phyloP scores from a whole-genome alignment of 53 echinoderm and acorn worm genomes.

The Mesocentrotus franciscanus region DNA sequence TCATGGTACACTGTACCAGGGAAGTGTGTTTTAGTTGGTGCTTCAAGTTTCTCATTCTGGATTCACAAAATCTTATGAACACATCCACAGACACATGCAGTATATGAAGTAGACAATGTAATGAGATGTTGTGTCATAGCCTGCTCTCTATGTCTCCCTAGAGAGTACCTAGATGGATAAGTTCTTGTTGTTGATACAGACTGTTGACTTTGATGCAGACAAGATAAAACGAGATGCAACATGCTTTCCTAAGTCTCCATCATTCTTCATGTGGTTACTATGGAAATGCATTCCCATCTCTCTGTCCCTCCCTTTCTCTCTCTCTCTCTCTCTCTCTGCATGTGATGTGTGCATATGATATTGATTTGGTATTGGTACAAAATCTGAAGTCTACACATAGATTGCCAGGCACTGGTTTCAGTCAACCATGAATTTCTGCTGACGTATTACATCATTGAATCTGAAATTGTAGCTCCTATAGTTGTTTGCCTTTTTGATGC shows the following conservation, averaged over 20 bases:
- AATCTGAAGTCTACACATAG: neutral
- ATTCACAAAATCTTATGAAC: neutral
- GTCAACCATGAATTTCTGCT: neutral
- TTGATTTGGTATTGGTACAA: neutral
- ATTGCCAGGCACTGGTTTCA: neutral
- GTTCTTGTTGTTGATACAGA: constrained; percentile 46
- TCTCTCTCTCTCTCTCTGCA: neutral
- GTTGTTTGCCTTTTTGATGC: neutral
- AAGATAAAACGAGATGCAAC: constrained; percentile 22
- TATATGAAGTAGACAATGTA: constrained; percentile 20
- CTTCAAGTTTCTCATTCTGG: neutral
- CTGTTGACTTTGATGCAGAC: constrained; percentile 36
- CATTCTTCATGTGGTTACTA: constrained; percentile 18
- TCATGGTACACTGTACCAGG: neutral
- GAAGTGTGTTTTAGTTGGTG: neutral
- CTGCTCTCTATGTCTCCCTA: neutral
- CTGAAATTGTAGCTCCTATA: neutral
- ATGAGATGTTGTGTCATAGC: constrained; percentile 25
- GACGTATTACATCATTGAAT: neutral
- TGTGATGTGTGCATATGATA: neutral
- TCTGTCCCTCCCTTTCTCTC: neutral
- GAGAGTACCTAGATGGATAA: neutral
- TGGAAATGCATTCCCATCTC: neutral
- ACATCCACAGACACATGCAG: neutral
- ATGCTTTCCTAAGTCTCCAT: neutral